Conservation (phyloP, 2,797 vertebrate species). For the Clarias laeviceps region DNA sequence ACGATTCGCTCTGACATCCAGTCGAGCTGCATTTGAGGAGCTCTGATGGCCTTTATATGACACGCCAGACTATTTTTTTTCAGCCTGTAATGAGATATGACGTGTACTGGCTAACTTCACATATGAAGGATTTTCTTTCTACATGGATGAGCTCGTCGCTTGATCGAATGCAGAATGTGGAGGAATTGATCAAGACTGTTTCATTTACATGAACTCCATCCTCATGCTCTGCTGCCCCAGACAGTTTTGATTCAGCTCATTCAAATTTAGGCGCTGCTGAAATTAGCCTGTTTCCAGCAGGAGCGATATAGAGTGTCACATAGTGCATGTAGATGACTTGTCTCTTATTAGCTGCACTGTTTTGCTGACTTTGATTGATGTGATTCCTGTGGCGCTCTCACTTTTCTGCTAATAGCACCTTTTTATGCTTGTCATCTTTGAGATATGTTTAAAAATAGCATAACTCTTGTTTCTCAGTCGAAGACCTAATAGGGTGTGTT, state of each 20-base stretch:
- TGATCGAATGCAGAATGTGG: constrained; percentile 9
- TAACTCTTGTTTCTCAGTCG: not conserved
- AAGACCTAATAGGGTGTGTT: not conserved
- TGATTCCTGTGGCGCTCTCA: constrained; percentile 13
- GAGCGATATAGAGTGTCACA: constrained; percentile 7
- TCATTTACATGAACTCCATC: not conserved
- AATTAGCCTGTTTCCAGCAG: constrained; percentile 40
- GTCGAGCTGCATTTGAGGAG: constrained; percentile 23
- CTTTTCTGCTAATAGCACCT: constrained; percentile 29
- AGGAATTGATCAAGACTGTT: not conserved
- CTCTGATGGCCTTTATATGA: constrained; percentile 41
- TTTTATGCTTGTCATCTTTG: constrained; percentile 19
- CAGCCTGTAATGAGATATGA: constrained; percentile 25
- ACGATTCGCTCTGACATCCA: constrained; percentile 49
- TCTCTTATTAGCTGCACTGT: constrained; percentile 18
- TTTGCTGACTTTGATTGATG: constrained; percentile 32
- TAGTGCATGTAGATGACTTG: constrained; percentile 29
- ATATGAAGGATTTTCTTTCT: constrained; percentile 29
- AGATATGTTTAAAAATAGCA: constrained; percentile 16
- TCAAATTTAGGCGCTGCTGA: constrained; percentile 34
- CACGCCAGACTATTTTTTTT: constrained; percentile 32
- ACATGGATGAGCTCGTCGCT: constrained; percentile 15
- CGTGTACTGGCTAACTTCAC: constrained; percentile 10
- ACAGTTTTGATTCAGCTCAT: constrained; percentile 26
- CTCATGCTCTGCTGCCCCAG: constrained; percentile 3